A percentile compares a stretch with the other conserved stretches of the same genome.
Conservation (phyloP, 2,113 vertebrate species). For the Gambusia holbrooki region DNA sequence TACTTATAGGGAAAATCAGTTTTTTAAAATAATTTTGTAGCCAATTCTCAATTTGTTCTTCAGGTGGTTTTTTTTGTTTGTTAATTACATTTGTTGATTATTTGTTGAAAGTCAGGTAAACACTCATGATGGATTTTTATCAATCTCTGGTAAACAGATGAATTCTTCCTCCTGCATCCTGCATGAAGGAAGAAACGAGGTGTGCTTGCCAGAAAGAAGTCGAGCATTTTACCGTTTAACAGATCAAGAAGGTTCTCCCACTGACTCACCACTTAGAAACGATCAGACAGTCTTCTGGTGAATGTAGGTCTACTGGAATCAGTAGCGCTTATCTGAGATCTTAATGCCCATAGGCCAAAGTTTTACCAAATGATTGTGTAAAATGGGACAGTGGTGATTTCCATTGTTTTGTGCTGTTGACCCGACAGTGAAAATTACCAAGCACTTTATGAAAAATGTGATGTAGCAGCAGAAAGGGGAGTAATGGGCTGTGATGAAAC, state of each 20-base stretch:
- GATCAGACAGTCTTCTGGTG: conserved; percentile 37
- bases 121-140: no score
- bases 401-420: neutral
- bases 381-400: neutral
- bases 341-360: neutral
- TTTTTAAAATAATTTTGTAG: no score
- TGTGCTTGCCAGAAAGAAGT: conserved; percentile 63
- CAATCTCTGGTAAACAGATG: no score
- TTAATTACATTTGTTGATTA: no score
- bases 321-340: neutral
- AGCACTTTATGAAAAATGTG: neutral
- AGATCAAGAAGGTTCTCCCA: conserved; percentile 39
- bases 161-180: conserved; percentile 47
- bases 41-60: no score
- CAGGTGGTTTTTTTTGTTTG: no score
- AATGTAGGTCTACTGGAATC: conserved; percentile 38
- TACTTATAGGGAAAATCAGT: no score
- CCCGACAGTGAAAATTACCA: rapidly evolving
- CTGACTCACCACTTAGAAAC: conserved; percentile 65
- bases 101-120: no score
- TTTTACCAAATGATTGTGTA: neutral
- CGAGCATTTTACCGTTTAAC: conserved; percentile 58
- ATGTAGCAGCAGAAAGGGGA: neutral
- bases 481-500: neutral
- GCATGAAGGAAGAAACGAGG: conserved; percentile 52